Conservation (phyloP, 2,797 vertebrate species). For the Nyctalus aviator region DNA sequence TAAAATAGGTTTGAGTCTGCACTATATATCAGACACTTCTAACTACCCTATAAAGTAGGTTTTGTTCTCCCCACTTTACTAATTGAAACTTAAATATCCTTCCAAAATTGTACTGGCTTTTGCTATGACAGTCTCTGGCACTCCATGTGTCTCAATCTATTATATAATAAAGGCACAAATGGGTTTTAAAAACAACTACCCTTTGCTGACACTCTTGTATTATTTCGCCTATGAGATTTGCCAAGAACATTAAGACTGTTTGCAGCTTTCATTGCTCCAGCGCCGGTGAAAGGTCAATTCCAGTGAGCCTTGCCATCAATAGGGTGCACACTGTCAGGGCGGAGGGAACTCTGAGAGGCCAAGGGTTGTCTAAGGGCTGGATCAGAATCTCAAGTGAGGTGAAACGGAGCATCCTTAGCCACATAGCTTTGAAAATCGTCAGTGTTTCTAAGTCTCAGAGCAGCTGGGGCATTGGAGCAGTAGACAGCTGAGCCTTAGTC, state of each 20-base stretch:
- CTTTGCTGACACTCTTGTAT: background rate
- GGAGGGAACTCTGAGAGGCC: background rate
- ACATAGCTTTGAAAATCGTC: background rate
- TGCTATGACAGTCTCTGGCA: background rate
- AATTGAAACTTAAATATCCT: background rate
- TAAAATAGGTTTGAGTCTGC: conserved; percentile 9
- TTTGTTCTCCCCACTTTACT: background rate
- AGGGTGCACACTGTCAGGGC: background rate
- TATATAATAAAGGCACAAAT: conserved; percentile 11
- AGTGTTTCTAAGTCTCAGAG: background rate
- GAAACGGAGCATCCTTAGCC: background rate
- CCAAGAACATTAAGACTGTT: background rate
- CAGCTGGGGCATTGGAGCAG: background rate
- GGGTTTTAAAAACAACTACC: background rate
- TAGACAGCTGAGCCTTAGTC: background rate
- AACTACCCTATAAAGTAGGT: background rate
- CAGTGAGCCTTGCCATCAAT: background rate
- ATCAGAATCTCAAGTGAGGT: background rate
- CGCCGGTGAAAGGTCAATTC: background rate
- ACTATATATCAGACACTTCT: background rate
- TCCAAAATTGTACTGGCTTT: conserved; percentile 30
- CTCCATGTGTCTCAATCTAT: background rate
- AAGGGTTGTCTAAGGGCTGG: background rate
- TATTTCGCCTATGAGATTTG: background rate
- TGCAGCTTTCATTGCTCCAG: background rate